Evolutionary conservation across 2,113 vertebrate genomes (phyloP).

Genomic region (Mola mola): DNA sequence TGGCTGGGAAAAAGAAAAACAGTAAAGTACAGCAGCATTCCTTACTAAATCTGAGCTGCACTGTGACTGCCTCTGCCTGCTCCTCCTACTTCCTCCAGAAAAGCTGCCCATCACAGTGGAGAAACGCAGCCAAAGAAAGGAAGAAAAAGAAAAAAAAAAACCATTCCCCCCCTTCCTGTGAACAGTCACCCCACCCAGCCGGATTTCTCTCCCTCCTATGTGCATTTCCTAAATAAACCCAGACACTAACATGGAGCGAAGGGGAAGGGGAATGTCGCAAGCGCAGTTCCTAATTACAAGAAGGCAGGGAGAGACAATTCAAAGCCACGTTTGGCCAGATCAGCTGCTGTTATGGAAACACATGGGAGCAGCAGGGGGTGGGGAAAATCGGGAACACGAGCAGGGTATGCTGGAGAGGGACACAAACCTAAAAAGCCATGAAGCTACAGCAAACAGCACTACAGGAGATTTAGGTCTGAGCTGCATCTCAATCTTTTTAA

Average conservation of each 20-base stretch:
- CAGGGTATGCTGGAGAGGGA: conserved; percentile 21
- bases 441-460: neutral
- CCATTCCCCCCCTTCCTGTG: conserved; percentile 39
- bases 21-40: conserved; percentile 79
- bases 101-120: conserved; percentile 65
- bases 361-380: conserved; percentile 15
- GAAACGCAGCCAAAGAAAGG: conserved; percentile 64
- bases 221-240: conserved; percentile 83
- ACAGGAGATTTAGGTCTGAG: conserved; percentile 19
- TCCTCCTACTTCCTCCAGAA: conserved; percentile 78
- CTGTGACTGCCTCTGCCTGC: conserved; percentile 60
- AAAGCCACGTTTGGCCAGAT: conserved; percentile 64
- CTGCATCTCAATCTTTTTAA: neutral
- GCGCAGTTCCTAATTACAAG: conserved; percentile 67
- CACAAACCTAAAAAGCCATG: conserved; percentile 26
- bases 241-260: conserved; percentile 56
- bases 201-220: conserved; percentile 76
- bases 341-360: conserved; percentile 44
- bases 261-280: conserved; percentile 69
- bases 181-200: conserved; percentile 67
- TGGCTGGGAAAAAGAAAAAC: conserved; percentile 46
- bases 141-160: conserved; percentile 11
- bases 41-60: conserved; percentile 72
- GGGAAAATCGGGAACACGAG: conserved; percentile 18
- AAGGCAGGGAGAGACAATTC: conserved; percentile 55